A percentile compares a stretch with the other conserved stretches of the same genome.
These are phyloP conservation scores for Neodiprion fabricii DNA, from an alignment of 1,140 invertebrate genomes.

Conservation along the genomic window DNA sequence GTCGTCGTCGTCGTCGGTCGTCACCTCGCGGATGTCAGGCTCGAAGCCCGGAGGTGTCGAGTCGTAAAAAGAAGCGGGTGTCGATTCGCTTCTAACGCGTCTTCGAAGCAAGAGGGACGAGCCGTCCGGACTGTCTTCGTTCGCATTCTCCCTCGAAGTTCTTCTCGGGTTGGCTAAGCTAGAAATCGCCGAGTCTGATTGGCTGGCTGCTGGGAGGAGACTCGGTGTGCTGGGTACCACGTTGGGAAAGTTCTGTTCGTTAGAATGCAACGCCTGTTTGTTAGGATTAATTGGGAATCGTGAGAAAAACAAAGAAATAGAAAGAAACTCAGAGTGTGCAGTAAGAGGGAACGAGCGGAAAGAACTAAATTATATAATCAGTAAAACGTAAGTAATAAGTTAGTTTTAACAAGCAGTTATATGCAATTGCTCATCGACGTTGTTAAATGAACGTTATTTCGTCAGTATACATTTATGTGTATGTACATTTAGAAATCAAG, in stretches of 20 bases:
- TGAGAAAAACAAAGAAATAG: constrained; percentile 22
- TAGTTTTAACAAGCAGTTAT: neutral
- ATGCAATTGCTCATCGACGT: neutral
- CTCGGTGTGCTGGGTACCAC: constrained; percentile 37
- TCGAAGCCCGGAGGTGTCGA: constrained; percentile 11
- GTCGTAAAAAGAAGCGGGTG: constrained; percentile 22
- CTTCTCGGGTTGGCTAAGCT: constrained; percentile 49
- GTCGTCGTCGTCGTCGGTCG: constrained; percentile 24
- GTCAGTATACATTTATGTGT: no score
- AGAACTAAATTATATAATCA: no score
- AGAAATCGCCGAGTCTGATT: constrained; percentile 57
- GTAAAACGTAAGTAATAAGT: neutral
- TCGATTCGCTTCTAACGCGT: constrained; percentile 29
- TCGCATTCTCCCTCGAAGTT: constrained; percentile 20
- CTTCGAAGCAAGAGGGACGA: constrained; percentile 16
- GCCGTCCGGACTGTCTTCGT: constrained; percentile 16
- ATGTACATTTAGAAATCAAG: no score
- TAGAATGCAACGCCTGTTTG: constrained; percentile 2
- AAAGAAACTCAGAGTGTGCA: constrained; percentile 55
- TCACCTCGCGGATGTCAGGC: constrained; percentile 11
- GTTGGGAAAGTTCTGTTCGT: constrained; percentile 44
- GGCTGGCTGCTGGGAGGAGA: constrained; percentile 42
- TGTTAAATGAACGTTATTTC: no score
- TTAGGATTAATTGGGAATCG: no score
- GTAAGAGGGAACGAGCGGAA: no score